Evolutionary conservation across 2,113 vertebrate genomes (phyloP).

Genomic region (Ptilorrhoa leucosticta): DNA sequence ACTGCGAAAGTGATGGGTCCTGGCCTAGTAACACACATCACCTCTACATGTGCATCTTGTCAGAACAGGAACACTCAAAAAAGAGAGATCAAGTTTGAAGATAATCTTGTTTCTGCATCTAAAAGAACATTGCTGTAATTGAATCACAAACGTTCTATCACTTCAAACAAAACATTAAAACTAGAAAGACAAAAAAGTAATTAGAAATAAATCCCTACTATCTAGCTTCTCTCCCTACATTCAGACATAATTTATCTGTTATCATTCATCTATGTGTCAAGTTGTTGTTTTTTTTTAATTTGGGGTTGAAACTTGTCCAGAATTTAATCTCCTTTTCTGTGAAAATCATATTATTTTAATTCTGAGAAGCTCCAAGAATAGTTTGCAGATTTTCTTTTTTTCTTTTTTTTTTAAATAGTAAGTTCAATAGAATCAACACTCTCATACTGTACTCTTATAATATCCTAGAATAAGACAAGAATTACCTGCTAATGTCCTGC

Average conservation of each 20-base stretch:
- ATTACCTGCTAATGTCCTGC: neutral
- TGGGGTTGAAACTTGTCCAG: neutral
- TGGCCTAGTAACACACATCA: neutral
- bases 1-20: neutral
- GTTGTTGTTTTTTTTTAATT: neutral
- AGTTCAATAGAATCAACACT: neutral
- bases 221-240: neutral
- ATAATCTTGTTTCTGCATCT: neutral
- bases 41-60: neutral
- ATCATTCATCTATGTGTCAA: neutral
- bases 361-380: neutral
- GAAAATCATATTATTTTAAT: neutral
- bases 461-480: neutral
- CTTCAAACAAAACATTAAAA: neutral
- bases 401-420: neutral
- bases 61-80: neutral
- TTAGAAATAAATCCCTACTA: neutral
- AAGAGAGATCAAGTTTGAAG: neutral
- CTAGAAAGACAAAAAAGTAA: neutral
- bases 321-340: neutral
- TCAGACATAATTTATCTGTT: neutral
- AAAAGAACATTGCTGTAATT: neutral
- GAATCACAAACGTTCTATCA: neutral
- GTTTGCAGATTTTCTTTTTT: neutral
- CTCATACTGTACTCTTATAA: neutral